Evolutionary conservation across 1,140 invertebrate genomes (phyloP), one percentile per base, ranked within the genome.

Genomic region (Drosophila varians): DNA sequence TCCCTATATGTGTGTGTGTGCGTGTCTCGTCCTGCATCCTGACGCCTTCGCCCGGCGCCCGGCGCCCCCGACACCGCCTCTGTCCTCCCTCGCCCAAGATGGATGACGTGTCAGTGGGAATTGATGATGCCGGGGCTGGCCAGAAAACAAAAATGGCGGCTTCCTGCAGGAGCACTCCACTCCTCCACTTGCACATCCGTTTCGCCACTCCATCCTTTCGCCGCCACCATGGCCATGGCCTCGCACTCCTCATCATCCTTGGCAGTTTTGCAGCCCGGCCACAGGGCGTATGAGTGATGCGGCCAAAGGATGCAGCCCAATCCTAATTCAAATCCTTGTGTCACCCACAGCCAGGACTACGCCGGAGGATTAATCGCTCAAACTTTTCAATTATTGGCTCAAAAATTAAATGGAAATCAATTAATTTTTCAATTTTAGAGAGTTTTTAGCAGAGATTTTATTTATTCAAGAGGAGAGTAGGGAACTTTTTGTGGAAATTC

Each of bases 41-140:
- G 51, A 14, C n/a, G 5, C 12, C 12, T 14, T 16, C 36, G 6
- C 6, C 12, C 36, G 5, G 36, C 36, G 4, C n/a, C 28, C 28
- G 6, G 28, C 28, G 28, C 6, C 28, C 6, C 6, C n/a, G n/a
- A n/a, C n/a, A n/a, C n/a, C n/a, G n/a, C 28, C 28, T 45, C 9
- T 8, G 11, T n/a, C 54, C 14, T 26, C 26, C n/a, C 23, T 38
- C n/a, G 25, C 42, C 62, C 69, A 89, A 89, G 80, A 89, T 89
- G 80, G 80, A 89, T 89, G 86, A 83, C 80, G 77, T 89, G 86
- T 89, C 86, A 89, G 79, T 73, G 79, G 77, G 77, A 89, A 89
- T 89, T 89, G 86, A 89, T 89, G 86, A 89, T 80, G 83, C 77
- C 58, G 56, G 62, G 51, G 61, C 61, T 72, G 71, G 75, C 69